phyloP scores from a whole-genome alignment of 2,888 invertebrate species.

The Napeogenes inachia region DNA sequence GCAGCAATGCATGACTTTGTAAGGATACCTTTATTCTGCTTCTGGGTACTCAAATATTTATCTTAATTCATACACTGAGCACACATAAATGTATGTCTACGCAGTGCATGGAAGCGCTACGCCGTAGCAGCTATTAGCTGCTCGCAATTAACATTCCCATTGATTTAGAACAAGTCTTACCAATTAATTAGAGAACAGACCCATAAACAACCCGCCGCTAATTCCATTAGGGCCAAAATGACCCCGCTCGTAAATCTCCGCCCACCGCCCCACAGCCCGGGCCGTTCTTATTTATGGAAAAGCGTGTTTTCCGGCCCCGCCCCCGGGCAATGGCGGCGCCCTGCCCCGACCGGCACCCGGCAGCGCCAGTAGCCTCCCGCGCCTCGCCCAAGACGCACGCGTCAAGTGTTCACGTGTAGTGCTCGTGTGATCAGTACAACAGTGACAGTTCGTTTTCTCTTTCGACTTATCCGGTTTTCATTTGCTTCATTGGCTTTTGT shows the following conservation, averaged over 20 bases:
- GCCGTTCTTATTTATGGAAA: constrained; percentile 30
- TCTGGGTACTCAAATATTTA: no score
- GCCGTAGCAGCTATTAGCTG: constrained; percentile 30
- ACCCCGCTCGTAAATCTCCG: constrained; percentile 56
- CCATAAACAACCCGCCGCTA: constrained; percentile 42
- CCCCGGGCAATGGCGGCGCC: constrained; percentile 28
- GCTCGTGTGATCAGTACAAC: constrained; percentile 25
- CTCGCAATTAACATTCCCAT: constrained; percentile 35
- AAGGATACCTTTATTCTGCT: no score
- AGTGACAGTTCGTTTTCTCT: constrained; percentile 13
- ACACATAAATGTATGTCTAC: background rate
- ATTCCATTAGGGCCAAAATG: constrained; percentile 62
- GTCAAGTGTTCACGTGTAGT: constrained; percentile 18
- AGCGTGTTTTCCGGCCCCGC: constrained; percentile 29
- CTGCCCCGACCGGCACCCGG: constrained; percentile 31
- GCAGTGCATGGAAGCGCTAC: constrained; percentile 12
- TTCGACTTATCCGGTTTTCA: no score
- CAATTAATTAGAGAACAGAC: constrained; percentile 45
- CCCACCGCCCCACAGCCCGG: constrained; percentile 41
- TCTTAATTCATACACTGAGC: no score
- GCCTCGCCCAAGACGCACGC: constrained; percentile 33
- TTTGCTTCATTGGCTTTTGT: no score
- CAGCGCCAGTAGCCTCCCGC: constrained; percentile 36
- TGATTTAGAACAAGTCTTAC: constrained; percentile 38
- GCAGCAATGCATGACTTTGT: no score